Conservation (phyloP, 1,140 invertebrate species). For the Neodiprion pinetum region DNA sequence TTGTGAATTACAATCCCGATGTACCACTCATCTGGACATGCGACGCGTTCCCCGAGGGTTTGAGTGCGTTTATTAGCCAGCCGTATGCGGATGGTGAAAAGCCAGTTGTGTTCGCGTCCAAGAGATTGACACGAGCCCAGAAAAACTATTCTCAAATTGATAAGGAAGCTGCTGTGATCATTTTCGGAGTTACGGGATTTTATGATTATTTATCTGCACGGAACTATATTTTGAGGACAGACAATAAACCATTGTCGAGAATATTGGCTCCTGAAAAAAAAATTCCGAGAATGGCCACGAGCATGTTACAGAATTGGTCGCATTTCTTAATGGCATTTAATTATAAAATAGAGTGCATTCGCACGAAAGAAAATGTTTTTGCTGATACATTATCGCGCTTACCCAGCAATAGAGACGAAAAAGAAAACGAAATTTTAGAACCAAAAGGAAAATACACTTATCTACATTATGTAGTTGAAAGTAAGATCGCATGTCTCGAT, state of each 20-base stretch:
- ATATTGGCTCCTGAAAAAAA: slow-evolving; percentile 37
- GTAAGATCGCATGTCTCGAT: no score
- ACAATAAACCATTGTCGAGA: neutral
- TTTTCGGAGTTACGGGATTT: slow-evolving; percentile 49
- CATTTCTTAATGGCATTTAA: slow-evolving; percentile 30
- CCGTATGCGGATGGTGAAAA: slow-evolving; percentile 21
- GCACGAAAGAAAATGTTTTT: slow-evolving; percentile 30
- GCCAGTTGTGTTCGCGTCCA: slow-evolving; percentile 22
- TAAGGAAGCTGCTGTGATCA: neutral
- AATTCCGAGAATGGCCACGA: slow-evolving; percentile 30
- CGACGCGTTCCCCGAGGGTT: slow-evolving; percentile 19
- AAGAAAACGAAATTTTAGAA: no score
- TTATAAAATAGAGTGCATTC: slow-evolving; percentile 28
- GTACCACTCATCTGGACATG: slow-evolving; percentile 20
- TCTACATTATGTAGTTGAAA: no score
- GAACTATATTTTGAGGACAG: slow-evolving; percentile 40
- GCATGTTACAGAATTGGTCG: slow-evolving; percentile 29
- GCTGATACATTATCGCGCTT: slow-evolving; percentile 28
- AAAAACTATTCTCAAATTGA: slow-evolving; percentile 17
- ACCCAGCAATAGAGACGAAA: slow-evolving; percentile 25
- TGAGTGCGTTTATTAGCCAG: slow-evolving; percentile 21
- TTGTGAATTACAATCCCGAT: slow-evolving; percentile 18
- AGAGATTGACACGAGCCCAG: slow-evolving; percentile 8
- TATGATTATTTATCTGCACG: slow-evolving; percentile 43
- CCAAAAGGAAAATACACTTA: no score